Conservation (phyloP, 1,140 invertebrate species). For the Drosophila varians region DNA sequence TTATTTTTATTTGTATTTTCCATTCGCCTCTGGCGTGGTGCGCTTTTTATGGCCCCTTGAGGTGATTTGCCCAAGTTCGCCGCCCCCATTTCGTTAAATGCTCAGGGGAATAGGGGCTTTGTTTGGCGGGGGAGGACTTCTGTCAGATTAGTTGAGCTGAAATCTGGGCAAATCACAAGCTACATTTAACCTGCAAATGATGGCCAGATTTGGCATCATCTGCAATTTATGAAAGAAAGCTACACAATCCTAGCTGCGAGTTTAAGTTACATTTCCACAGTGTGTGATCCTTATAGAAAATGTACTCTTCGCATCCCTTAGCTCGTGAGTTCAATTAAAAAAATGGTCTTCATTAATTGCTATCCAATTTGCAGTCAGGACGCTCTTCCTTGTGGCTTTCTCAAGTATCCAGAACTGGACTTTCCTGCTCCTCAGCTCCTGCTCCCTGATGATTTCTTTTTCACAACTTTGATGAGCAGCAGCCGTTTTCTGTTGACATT, state of each 20-base stretch:
- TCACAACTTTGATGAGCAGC: constrained; percentile 56
- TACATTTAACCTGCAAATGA: constrained; percentile 74
- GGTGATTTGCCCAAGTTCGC: constrained; percentile 73
- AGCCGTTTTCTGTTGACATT: constrained; percentile 67
- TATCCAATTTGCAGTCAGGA: constrained; percentile 64
- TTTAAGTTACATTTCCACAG: neutral
- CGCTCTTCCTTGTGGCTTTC: constrained; percentile 28
- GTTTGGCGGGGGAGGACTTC: neutral
- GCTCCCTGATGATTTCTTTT: constrained; percentile 3
- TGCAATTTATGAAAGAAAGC: constrained; percentile 51
- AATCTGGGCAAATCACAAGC: constrained; percentile 75
- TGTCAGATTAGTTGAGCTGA: constrained; percentile 44
- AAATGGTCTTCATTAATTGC: constrained; percentile 66
- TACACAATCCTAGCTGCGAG: neutral
- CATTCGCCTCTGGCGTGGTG: constrained; percentile 16
- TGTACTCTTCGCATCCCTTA: constrained; percentile 1
- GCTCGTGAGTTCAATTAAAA: constrained; percentile 67
- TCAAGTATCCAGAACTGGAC: constrained; percentile 39
- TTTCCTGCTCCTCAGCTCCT: constrained; percentile 18
- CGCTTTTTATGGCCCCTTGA: constrained; percentile 72
- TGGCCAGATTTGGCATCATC: constrained; percentile 61
- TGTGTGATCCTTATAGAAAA: no score
- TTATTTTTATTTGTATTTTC: constrained; percentile 69
- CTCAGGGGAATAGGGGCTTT: constrained; percentile 16
- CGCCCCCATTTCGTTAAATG: constrained; percentile 25